These are phyloP conservation scores for Biston betularia DNA, from an alignment of 2,888 invertebrate species.

Conservation along the genomic window DNA sequence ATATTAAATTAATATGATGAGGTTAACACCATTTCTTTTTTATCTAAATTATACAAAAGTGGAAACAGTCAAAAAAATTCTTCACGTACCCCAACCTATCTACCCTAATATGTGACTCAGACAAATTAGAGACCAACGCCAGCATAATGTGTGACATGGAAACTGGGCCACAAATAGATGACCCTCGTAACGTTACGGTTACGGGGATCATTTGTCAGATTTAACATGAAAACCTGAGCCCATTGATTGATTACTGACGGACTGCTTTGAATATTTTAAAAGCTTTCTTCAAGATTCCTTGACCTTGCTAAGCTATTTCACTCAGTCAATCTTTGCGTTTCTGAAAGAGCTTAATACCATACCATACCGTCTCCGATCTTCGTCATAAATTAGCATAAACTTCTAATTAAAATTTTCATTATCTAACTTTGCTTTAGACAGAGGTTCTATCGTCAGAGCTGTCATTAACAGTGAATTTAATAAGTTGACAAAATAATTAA, in stretches of 20 bases:
- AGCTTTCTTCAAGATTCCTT: slow-evolving; percentile 40
- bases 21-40: neutral
- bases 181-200: slow-evolving; percentile 35
- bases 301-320: slow-evolving; percentile 50
- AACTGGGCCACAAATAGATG: slow-evolving; percentile 41
- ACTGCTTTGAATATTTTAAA: slow-evolving; percentile 32
- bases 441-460: slow-evolving; percentile 39
- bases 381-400: slow-evolving; percentile 65
- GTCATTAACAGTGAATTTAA: slow-evolving; percentile 46
- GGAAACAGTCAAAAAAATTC: neutral
- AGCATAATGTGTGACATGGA: slow-evolving; percentile 33
- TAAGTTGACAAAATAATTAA: slow-evolving; percentile 44
- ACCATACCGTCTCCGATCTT: slow-evolving; percentile 41
- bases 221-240: slow-evolving; percentile 23
- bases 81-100: neutral
- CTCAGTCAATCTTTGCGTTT: slow-evolving; percentile 58
- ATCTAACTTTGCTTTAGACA: slow-evolving; percentile 44
- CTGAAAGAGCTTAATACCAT: slow-evolving; percentile 49
- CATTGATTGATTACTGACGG: slow-evolving; percentile 31
- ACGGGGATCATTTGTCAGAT: slow-evolving; percentile 34
- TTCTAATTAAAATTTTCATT: slow-evolving; percentile 64
- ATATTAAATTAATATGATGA: slow-evolving; percentile 3
- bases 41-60: neutral
- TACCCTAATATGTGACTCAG: slow-evolving; percentile 2
- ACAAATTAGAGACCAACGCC: slow-evolving; percentile 32